Conservation (phyloP, 2,113 vertebrate species). For the Baryphthengus martii region DNA sequence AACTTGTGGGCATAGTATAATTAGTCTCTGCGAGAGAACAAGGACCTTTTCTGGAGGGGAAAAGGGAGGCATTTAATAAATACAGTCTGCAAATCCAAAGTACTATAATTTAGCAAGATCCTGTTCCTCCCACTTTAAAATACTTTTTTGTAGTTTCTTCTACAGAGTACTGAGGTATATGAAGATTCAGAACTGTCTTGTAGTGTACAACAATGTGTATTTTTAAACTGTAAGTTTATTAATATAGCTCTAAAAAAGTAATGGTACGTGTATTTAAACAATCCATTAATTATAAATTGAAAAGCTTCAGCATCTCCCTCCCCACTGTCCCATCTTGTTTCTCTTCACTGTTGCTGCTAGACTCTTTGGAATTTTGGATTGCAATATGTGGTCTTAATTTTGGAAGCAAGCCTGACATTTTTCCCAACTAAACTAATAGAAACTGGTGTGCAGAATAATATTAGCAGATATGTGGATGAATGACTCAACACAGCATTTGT, state of each 20-base stretch:
- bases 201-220: not conserved
- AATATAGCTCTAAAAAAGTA: not conserved
- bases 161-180: not conserved
- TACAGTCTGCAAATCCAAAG: not conserved
- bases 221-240: not conserved
- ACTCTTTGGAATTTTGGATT: not conserved
- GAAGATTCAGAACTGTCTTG: not conserved
- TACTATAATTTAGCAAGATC: not conserved
- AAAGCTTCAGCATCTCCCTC: not conserved
- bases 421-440: not conserved
- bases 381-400: not conserved
- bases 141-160: not conserved
- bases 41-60: not conserved
- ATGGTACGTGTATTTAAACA: not conserved
- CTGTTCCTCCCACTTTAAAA: not conserved
- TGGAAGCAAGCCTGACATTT: not conserved
- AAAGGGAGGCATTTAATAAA: not conserved
- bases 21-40: slow-evolving; percentile 25
- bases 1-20: slow-evolving; percentile 21
- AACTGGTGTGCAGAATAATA: not conserved
- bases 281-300: not conserved
- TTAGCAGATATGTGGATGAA: not conserved
- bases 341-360: not conserved
- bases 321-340: not conserved
- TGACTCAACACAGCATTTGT: not conserved